These are phyloP conservation scores for Sitta carolinensis DNA, from an alignment of 2,797 vertebrate species.

Conservation along the genomic window DNA sequence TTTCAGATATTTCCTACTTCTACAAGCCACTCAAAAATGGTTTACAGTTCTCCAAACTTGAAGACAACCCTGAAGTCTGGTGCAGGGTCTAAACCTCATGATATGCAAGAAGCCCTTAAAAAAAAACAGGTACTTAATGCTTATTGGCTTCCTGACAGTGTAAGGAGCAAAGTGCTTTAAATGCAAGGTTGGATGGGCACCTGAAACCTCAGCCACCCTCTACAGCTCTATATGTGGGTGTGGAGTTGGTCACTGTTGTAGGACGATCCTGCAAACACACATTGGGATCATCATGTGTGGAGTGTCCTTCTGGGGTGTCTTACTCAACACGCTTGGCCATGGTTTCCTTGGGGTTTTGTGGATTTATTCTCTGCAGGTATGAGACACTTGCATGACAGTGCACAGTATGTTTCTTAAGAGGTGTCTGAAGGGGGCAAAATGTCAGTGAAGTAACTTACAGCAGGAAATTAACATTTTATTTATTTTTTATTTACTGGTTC, in stretches of 20 bases:
- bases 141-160: neutral
- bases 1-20: slow-evolving; percentile 76
- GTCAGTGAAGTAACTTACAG: neutral
- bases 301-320: neutral
- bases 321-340: fast-evolving
- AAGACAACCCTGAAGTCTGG: slow-evolving; percentile 85
- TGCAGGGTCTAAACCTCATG: slow-evolving; percentile 85
- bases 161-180: neutral
- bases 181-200: neutral
- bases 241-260: neutral
- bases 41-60: slow-evolving; percentile 80
- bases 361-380: neutral
- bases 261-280: too few relatives aligned
- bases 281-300: fast-evolving
- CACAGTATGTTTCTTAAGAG: neutral
- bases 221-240: neutral
- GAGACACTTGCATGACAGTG: neutral
- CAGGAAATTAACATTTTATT: neutral
- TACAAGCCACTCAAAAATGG: slow-evolving; percentile 82
- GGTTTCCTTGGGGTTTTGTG: neutral
- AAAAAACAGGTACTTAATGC: slow-evolving; percentile 88
- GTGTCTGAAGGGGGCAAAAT: neutral
- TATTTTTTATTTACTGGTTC: neutral
- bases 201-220: neutral
- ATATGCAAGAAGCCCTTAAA: slow-evolving; percentile 90